phyloP scores from a whole-genome alignment of 1,140 invertebrate species.

The Anastrepha obliqua region DNA sequence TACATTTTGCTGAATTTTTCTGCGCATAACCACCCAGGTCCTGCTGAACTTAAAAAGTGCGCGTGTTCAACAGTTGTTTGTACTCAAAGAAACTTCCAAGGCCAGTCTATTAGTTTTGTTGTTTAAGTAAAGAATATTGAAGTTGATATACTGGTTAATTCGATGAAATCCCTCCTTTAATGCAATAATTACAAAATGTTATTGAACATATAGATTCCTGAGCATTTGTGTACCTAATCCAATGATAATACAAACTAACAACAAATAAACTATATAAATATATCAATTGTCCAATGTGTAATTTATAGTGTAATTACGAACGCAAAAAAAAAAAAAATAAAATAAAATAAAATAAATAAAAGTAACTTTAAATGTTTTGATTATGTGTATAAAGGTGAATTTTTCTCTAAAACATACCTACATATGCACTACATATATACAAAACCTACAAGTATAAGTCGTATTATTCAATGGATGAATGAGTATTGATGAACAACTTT shows the following conservation, averaged over 20 bases:
- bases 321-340: background rate
- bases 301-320: background rate
- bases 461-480: background rate
- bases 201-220: constrained; percentile 36
- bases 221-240: constrained; percentile 42
- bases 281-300: constrained; percentile 51
- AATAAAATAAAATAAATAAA: background rate
- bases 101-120: too few species aligned
- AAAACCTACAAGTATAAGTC: background rate
- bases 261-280: constrained; percentile 37
- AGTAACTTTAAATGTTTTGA: constrained; percentile 30
- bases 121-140: too few species aligned
- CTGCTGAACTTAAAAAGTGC: too few species aligned
- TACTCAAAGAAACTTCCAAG: too few species aligned
- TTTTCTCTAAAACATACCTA: constrained; percentile 13
- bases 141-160: background rate
- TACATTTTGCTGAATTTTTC: too few species aligned
- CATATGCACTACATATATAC: constrained; percentile 7
- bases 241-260: constrained; percentile 35
- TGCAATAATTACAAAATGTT: constrained; percentile 41
- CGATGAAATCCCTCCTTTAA: constrained; percentile 42
- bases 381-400: constrained; percentile 12
- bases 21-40: too few species aligned
- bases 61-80: too few species aligned
- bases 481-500: constrained; percentile 28